A percentile compares a stretch with the other conserved stretches of the same genome.
Conservation (phyloP, 1,140 invertebrate species). For the Conus betulinus region DNA sequence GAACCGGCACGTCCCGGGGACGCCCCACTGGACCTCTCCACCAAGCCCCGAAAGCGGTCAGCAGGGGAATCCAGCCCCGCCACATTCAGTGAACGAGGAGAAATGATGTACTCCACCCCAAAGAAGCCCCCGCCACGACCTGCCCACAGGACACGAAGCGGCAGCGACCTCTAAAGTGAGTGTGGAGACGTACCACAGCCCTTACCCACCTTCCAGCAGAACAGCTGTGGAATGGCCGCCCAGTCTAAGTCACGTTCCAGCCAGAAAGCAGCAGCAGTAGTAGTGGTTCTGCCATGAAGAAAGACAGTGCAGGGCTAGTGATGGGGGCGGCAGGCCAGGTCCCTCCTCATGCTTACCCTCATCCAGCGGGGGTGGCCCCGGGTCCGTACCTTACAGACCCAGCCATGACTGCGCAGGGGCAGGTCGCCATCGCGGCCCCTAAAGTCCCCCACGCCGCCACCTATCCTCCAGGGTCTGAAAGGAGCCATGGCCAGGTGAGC, state of each 20-base stretch:
- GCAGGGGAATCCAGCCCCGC: constrained; percentile 28
- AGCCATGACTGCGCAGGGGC: background rate
- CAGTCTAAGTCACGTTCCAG: background rate
- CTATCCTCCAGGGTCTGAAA: constrained; percentile 5
- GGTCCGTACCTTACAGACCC: background rate
- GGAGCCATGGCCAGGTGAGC: background rate
- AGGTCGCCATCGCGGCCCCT: background rate
- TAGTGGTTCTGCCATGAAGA: background rate
- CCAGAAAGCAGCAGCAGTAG: background rate
- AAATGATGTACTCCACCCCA: background rate
- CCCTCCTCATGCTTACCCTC: background rate
- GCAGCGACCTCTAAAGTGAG: background rate
- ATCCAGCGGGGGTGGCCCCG: background rate
- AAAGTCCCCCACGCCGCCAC: background rate
- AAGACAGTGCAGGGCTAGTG: background rate
- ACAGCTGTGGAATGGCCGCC: background rate
- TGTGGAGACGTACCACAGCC: background rate
- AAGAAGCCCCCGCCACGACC: constrained; percentile 20
- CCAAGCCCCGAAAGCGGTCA: constrained; percentile 49
- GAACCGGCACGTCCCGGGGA: constrained; percentile 38
- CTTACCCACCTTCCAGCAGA: background rate
- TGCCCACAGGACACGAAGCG: background rate
- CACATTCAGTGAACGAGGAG: background rate
- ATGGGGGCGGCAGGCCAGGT: background rate
- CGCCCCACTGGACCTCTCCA: constrained; percentile 53